Evolutionary conservation across 2,797 vertebrate genomes (phyloP).

Genomic region (Intellagama lesueurii): DNA sequence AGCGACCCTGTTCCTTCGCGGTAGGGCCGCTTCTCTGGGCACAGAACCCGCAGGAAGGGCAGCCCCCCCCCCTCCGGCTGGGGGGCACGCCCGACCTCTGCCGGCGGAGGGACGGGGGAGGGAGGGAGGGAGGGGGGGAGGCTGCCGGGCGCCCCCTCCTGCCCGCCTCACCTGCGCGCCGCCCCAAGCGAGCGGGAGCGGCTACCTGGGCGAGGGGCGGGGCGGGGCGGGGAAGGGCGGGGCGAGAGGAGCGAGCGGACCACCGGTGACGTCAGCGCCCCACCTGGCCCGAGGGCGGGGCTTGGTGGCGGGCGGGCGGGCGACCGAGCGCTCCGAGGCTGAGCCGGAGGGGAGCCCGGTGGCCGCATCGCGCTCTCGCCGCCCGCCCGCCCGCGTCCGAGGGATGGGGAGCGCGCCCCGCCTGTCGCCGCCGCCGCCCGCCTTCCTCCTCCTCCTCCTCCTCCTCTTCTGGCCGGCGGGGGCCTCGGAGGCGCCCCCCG

Average conservation of each 20-base stretch:
- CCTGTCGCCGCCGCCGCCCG: background rate
- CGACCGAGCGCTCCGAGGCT: background rate
- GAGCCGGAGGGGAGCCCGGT: background rate
- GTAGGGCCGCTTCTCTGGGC: too few species aligned
- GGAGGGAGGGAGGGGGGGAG: background rate
- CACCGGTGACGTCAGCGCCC: background rate
- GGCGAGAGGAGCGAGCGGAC: background rate
- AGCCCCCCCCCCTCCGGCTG: background rate
- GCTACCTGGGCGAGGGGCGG: background rate
- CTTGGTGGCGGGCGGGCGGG: background rate
- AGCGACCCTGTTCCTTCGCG: too few species aligned
- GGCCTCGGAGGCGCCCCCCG: background rate
- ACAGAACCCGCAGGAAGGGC: background rate
- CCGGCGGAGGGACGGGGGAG: background rate
- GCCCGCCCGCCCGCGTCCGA: background rate
- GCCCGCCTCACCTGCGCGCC: background rate
- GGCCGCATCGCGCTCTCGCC: background rate
- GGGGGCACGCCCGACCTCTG: too few species aligned
- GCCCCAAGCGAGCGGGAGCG: too few species aligned
- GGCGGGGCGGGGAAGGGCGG: background rate
- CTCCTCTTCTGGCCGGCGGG: too few species aligned
- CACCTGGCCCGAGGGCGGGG: constrained; percentile 9
- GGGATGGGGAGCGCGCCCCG: background rate
- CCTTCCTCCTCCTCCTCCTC: background rate
- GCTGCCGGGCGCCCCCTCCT: too few species aligned